Base-by-base conservation (phyloP, 2,113 vertebrate species). In the Hydrolagus affinis region DNA sequence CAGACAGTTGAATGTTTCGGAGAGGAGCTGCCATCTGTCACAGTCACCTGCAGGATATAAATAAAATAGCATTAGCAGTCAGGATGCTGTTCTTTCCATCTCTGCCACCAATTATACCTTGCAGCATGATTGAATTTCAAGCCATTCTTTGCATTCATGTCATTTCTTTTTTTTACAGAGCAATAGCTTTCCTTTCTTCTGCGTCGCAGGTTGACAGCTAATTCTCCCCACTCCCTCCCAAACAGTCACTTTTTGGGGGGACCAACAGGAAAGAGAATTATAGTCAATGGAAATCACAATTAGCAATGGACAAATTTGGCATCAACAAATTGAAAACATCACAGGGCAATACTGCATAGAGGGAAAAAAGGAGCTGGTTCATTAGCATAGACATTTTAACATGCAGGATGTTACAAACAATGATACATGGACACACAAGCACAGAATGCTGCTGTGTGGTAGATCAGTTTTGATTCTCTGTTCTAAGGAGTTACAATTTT, bases 1-100 rank as follows among this genome's bases (percentile, higher is more conserved):
- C 97, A 98, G 17, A 96, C 94, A 0, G 94, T 95, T 1, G 95
- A 97, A 8, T 97, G 95, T 87, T 88, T 94, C 1, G 97, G 94
- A 86, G 92, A 93, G 0, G 93, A 86, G 8, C 95, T 96, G 0
- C 96, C 96, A 62, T 99, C 98, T 0, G 94, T 95, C 70, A 99
- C 94, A 0, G 95, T 93, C 1, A 99, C 98, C 98, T 99, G 88
- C 70, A 87, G 11, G 28, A 28, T 30, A 83, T 83, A 66, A 83
- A 66, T 66, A 4, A 83, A 83, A 66, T 17, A 32, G 1, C 30
- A 68, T 30, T 66, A 66, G 66, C 11, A 25, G 62, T 83, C 28
- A 21, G 76, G 76, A 62, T 7, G 9, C 6, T 23, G 23, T 68
- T 83, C 60, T 62, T 64, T 62, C 77, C 64, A 64, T 66, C 6